Evolutionary conservation across 2,113 vertebrate species (phyloP), one percentile per base, ranked within the genome.

Genomic region (Boulengerochromis microlepis): DNA sequence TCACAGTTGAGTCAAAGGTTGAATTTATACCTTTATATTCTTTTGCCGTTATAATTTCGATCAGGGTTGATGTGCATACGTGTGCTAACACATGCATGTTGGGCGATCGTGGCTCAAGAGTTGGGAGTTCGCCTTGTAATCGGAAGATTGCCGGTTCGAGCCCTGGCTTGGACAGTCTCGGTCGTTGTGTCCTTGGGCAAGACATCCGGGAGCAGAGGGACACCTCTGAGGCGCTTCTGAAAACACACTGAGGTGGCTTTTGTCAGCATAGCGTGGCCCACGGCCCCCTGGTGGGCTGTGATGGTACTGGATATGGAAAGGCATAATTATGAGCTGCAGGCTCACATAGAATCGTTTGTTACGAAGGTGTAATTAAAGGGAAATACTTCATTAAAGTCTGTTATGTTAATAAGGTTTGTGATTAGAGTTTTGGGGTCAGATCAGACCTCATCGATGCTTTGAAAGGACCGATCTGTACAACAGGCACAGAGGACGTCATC

Each of bases 271-370:
- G 15, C 13, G 15, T 47, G 45, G 45, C 13, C 45, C 45, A 16
- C 45, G 13, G 15, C 45, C 45, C 45, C 15, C 15, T 1, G 12
- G 45, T 47, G 45, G 45, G 45, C 45, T 16, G 3, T 47, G 45
- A 47, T 5, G 13, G 45, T 13, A 47, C 45, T 47, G 45, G 6
- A 47, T 47, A 15, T 16, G 13, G 1, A 16, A 7, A 7, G 45
- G 7, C 52, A 22, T 61, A 0, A 64, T 4, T 35, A 35, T 64
- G 29, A 19, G 31, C 2, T 64, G 12, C 29, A 61, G 15, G 16
- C 59, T 64, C 9, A 33, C 59, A 0, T 19, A 19, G 31, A n/a
- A n/a, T 0, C 3, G 18, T 66, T 66, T 38, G 61, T 66, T 66
- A 19, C 8, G 59, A 64, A 5, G 29, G 29, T 10, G 26, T 0